Conservation (phyloP, 1,140 invertebrate genomes). For the Epicauta chinensis region DNA sequence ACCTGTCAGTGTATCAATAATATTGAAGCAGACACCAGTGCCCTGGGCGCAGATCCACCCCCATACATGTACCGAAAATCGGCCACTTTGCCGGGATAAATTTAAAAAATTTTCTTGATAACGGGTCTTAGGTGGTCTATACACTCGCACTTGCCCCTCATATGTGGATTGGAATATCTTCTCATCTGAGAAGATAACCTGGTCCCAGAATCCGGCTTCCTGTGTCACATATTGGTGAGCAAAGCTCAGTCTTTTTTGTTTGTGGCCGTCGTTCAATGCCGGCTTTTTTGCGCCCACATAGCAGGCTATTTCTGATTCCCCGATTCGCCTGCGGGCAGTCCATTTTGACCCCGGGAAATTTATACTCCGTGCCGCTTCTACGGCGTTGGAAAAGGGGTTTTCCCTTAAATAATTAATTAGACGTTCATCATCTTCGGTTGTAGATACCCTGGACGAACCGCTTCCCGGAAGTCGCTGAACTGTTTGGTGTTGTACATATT, state of each 20-base stretch:
- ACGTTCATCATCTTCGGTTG: too few species aligned
- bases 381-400: too few species aligned
- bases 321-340: not conserved
- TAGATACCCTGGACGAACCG: too few species aligned
- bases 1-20: too few species aligned
- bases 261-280: not conserved
- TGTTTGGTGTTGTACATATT: too few species aligned
- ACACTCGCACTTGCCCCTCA: not conserved
- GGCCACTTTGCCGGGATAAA: not conserved
- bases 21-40: too few species aligned
- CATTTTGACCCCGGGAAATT: not conserved
- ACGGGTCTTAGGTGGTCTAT: not conserved
- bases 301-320: not conserved
- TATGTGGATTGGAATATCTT: not conserved
- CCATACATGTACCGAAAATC: slow-evolving; percentile 1
- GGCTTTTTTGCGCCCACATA: not conserved
- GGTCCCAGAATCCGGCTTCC: not conserved
- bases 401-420: too few species aligned
- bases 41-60: not conserved
- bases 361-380: not conserved
- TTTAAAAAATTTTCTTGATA: not conserved
- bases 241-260: not conserved
- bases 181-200: not conserved
- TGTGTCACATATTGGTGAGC: not conserved
- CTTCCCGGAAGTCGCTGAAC: too few species aligned